A percentile compares a stretch with the other conserved stretches of the same genome.
Conservation (phyloP, 2,797 vertebrate genomes). For the Hydrolagus colliei region DNA sequence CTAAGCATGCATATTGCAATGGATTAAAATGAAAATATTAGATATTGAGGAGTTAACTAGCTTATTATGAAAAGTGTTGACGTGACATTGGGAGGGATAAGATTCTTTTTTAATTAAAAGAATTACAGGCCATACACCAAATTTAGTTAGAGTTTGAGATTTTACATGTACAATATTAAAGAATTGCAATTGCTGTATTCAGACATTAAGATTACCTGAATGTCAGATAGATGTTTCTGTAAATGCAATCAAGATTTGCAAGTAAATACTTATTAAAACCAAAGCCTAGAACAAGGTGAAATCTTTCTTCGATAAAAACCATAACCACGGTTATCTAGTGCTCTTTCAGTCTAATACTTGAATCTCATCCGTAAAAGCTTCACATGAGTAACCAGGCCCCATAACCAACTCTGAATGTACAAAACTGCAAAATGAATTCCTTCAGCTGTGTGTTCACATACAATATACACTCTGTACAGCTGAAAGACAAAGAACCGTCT, state of each 20-base stretch:
- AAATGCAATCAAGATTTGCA: constrained; percentile 11
- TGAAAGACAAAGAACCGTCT: constrained; percentile 59
- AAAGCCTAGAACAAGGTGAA: constrained; percentile 34
- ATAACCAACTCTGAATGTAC: constrained; percentile 76
- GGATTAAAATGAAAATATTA: not conserved
- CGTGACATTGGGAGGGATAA: not conserved
- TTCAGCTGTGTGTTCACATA: constrained; percentile 74
- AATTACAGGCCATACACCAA: constrained; percentile 19
- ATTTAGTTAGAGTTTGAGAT: constrained; percentile 30
- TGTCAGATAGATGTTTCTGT: constrained; percentile 21
- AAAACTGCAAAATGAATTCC: constrained; percentile 70
- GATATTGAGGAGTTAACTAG: constrained; percentile 9
- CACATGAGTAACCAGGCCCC: constrained; percentile 74
- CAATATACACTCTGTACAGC: constrained; percentile 63
- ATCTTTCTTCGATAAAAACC: constrained; percentile 40
- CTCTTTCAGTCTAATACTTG: constrained; percentile 63
- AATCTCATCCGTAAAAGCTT: constrained; percentile 66
- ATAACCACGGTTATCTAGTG: constrained; percentile 44
- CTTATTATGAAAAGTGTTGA: not conserved
- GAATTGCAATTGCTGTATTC: constrained; percentile 22
- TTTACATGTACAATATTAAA: constrained; percentile 22
- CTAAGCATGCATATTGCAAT: constrained; percentile 23
- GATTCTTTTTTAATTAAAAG: not conserved
- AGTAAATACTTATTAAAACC: constrained; percentile 24
- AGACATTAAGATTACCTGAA: constrained; percentile 13